These are phyloP conservation scores for Hoplostethus mediterraneus DNA, from an alignment of 2,797 vertebrate species.

Conservation along the genomic window DNA sequence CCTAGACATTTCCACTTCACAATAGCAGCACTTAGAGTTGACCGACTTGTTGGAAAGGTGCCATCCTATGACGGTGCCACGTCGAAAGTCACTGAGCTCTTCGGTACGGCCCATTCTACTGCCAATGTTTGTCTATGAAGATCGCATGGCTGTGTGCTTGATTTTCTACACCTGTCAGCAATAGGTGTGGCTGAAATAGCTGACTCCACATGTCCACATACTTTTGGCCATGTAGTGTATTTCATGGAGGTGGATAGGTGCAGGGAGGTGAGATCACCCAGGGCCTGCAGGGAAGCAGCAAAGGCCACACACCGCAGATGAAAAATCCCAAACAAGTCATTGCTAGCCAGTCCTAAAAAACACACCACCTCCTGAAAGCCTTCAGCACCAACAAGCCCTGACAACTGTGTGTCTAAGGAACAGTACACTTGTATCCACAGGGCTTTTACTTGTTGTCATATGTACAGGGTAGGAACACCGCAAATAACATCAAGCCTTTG, in stretches of 20 bases:
- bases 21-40: too few relatives aligned
- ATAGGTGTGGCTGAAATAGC: too few relatives aligned
- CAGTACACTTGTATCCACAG: conserved; percentile 11
- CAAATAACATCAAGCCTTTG: background rate
- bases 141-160: too few relatives aligned
- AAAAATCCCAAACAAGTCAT: conserved; percentile 9
- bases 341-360: too few relatives aligned
- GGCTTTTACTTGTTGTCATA: background rate
- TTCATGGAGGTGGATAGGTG: conserved; percentile 13
- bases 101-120: too few relatives aligned
- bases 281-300: conserved; percentile 16
- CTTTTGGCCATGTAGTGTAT: background rate
- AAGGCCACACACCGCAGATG: background rate
- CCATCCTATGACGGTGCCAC: too few relatives aligned
- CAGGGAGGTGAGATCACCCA: background rate
- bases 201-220: too few relatives aligned
- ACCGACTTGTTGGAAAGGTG: too few relatives aligned
- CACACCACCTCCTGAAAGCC: background rate
- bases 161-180: too few relatives aligned
- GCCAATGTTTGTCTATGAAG: too few relatives aligned
- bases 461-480: background rate
- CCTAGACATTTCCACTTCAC: too few relatives aligned
- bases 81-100: too few relatives aligned
- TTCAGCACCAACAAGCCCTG: background rate
- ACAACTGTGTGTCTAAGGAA: conserved; percentile 13